Evolutionary conservation across 2,797 vertebrate species (phyloP).

Genomic region (Sitta carolinensis): DNA sequence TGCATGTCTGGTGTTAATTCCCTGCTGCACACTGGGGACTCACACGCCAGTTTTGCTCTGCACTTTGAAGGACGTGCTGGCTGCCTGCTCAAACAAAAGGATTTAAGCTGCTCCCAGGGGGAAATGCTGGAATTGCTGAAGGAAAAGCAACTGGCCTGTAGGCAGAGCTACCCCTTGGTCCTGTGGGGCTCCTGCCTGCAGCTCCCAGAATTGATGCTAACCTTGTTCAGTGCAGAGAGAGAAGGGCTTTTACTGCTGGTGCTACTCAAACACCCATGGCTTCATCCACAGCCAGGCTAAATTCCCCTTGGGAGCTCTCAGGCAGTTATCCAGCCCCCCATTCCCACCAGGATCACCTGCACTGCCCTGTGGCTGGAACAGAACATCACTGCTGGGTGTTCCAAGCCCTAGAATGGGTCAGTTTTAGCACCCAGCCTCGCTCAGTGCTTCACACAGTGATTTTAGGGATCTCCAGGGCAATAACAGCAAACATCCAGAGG

Average conservation of each 20-base stretch:
- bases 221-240: background rate
- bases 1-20: background rate
- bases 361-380: background rate
- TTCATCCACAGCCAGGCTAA: background rate
- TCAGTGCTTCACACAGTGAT: background rate
- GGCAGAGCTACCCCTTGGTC: background rate
- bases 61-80: background rate
- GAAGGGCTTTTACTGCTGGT: background rate
- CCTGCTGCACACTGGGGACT: background rate
- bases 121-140: background rate
- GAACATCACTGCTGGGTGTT: background rate
- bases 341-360: background rate
- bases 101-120: background rate
- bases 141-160: background rate
- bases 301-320: background rate
- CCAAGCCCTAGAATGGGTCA: background rate
- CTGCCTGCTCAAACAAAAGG: background rate
- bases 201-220: background rate
- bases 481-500: slow-evolving; percentile 31
- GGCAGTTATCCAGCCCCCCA: background rate
- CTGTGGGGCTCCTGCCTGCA: background rate
- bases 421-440: background rate
- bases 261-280: background rate
- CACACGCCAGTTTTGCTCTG: background rate
- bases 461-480: background rate